Evolutionary conservation across 1,140 invertebrate genomes (phyloP).

Genomic region (Habropoda laboriosa): DNA sequence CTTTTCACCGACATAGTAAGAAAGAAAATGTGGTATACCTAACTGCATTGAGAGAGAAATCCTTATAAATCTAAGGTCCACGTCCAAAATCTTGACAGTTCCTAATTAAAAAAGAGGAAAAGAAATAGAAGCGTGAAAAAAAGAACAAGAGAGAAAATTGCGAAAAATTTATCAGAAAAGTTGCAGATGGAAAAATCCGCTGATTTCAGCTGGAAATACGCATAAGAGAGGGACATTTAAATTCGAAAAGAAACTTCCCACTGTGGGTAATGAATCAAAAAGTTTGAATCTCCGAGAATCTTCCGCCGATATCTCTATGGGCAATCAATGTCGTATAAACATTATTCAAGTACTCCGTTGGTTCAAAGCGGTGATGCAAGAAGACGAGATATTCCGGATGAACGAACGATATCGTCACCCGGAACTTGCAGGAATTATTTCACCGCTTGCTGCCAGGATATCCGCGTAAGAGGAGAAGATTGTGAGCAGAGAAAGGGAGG

Average conservation of each 20-base stretch:
- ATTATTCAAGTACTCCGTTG: constrained; percentile 44
- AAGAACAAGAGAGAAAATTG: background rate
- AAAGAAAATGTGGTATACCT: background rate
- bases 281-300: constrained; percentile 30
- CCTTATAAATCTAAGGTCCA: background rate
- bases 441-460: background rate
- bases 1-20: constrained; percentile 22
- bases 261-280: constrained; percentile 48
- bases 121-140: background rate
- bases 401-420: constrained; percentile 30
- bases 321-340: constrained; percentile 64
- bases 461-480: background rate
- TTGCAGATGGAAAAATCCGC: background rate
- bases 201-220: background rate
- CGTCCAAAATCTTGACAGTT: background rate
- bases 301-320: constrained; percentile 43
- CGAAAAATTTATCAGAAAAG: background rate
- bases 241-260: constrained; percentile 49
- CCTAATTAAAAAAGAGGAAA: background rate
- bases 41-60: background rate
- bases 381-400: constrained; percentile 61
- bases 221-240: constrained; percentile 37
- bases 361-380: constrained; percentile 49
- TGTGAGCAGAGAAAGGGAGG: background rate
- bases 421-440: constrained; percentile 44